Conservation (phyloP, 2,797 vertebrate genomes). For the Alauda arvensis region DNA sequence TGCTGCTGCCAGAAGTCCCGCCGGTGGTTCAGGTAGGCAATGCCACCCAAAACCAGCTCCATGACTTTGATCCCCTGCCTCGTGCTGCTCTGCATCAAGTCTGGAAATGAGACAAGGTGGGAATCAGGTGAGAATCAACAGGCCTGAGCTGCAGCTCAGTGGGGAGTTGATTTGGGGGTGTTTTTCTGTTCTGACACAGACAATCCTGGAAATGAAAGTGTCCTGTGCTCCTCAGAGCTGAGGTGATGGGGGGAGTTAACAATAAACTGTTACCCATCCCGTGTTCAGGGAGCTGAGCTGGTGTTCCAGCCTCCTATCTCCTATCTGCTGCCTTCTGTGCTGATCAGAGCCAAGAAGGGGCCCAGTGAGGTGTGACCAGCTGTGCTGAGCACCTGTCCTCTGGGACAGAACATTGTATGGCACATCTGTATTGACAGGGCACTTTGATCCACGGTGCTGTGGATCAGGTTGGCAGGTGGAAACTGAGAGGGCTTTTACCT, state of each 20-base stretch:
- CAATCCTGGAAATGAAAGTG: background rate
- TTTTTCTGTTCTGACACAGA: background rate
- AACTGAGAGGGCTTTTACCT: background rate
- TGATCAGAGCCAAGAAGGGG: background rate
- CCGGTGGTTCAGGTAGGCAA: constrained; percentile 82
- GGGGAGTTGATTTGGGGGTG: rapidly evolving
- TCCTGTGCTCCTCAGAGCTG: background rate
- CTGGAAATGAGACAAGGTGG: constrained; percentile 55
- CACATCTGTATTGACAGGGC: background rate
- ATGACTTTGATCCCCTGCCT: constrained; percentile 76
- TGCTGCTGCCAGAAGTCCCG: constrained; percentile 88
- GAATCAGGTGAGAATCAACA: background rate
- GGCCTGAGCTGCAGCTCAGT: background rate
- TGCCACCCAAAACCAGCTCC: constrained; percentile 79
- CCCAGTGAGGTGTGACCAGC: background rate
- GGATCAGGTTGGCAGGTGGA: background rate
- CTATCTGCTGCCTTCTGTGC: background rate
- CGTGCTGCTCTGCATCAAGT: constrained; percentile 79
- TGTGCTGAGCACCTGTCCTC: background rate
- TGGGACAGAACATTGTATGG: background rate
- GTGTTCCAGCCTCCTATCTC: background rate
- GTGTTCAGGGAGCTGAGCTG: background rate
- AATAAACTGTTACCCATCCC: background rate
- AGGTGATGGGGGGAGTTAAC: background rate
- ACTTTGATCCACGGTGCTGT: background rate